A percentile compares a stretch with the other conserved stretches of the same genome.
Evolutionary conservation across 2,888 invertebrate genomes (phyloP).

Genomic region (Leptopilina myrica): DNA sequence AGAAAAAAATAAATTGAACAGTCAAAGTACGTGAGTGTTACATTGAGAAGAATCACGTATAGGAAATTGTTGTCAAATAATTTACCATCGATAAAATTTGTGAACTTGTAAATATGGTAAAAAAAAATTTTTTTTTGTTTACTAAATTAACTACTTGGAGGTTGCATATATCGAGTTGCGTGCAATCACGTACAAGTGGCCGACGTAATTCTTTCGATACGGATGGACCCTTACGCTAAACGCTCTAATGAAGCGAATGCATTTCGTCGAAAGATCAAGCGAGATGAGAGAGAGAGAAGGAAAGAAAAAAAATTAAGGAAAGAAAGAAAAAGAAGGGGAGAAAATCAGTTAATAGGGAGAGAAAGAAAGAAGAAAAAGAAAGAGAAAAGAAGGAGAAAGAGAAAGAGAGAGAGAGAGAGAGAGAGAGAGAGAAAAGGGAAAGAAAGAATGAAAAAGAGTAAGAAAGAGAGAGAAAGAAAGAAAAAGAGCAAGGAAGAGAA

Average conservation of each 20-base stretch:
- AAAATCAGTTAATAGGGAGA: neutral
- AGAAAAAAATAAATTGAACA: no score
- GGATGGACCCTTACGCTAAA: slow-evolving; percentile 48
- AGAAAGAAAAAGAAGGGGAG: slow-evolving; percentile 34
- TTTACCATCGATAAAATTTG: slow-evolving; percentile 39
- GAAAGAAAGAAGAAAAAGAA: no score
- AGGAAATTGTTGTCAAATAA: slow-evolving; percentile 30
- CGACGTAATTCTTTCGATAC: slow-evolving; percentile 52
- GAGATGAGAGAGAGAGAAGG: slow-evolving; percentile 22
- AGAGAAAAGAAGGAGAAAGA: no score
- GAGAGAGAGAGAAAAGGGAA: no score
- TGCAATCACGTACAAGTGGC: slow-evolving; percentile 47
- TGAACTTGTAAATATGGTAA: slow-evolving; percentile 30
- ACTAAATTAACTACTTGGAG: slow-evolving; percentile 3
- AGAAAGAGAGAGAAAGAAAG: slow-evolving; percentile 4
- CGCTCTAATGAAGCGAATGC: slow-evolving; percentile 68
- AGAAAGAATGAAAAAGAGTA: no score
- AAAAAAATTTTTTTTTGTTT: slow-evolving; percentile 16
- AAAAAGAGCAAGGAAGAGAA: slow-evolving; percentile 42
- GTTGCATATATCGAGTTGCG: slow-evolving; percentile 33
- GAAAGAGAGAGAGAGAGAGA: no score
- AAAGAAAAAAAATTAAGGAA: neutral
- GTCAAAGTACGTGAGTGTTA: no score
- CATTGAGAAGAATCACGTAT: no score
- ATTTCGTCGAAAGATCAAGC: slow-evolving; percentile 51